These are phyloP conservation scores for Thera britannica DNA, from an alignment of 2,888 invertebrate species.

Conservation along the genomic window DNA sequence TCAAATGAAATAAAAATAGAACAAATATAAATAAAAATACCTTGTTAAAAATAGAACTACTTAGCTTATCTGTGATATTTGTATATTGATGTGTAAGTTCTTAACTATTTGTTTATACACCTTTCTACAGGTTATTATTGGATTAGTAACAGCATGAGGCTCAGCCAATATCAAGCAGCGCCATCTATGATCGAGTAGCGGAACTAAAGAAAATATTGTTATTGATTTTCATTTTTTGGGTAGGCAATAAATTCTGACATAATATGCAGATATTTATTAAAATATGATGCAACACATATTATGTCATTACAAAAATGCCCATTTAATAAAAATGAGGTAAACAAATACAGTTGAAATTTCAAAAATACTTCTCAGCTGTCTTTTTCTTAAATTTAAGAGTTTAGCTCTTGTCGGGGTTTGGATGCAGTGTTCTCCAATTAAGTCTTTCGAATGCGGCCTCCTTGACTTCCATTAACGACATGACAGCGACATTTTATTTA, in stretches of 20 bases:
- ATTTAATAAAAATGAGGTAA: not conserved
- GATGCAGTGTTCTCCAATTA: too few relatives aligned
- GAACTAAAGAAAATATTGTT: conserved; percentile 18
- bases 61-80: not conserved
- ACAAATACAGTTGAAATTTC: not conserved
- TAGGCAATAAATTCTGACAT: not conserved
- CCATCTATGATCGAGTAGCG: conserved; percentile 43
- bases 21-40: too few relatives aligned
- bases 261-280: not conserved
- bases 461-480: too few relatives aligned
- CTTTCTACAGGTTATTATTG: too few relatives aligned
- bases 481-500: too few relatives aligned
- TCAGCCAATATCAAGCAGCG: conserved; percentile 19
- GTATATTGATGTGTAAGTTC: too few relatives aligned
- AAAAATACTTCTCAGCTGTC: too few relatives aligned
- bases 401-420: too few relatives aligned
- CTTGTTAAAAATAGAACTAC: not conserved
- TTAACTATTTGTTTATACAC: too few relatives aligned
- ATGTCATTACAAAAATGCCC: too few relatives aligned
- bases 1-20: conserved; percentile 4
- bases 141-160: not conserved
- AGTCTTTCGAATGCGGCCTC: too few relatives aligned
- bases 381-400: too few relatives aligned
- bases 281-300: not conserved
- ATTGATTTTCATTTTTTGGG: not conserved